Conservation (phyloP, 92 coral and sea anemone genomes). For the Plumapathes pennacea region DNA sequence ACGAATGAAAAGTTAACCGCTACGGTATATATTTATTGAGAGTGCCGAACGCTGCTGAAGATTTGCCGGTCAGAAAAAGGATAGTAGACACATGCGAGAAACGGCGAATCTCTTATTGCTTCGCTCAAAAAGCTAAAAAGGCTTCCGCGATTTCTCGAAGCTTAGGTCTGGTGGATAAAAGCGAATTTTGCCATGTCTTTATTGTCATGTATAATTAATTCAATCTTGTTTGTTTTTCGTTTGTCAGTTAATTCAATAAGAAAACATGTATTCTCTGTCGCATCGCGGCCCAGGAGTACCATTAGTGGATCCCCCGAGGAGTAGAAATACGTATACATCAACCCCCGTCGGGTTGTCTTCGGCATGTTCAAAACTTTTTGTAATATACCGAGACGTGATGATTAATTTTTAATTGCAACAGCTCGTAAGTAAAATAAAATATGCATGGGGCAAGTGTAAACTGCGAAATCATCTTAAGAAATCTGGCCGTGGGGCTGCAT, state of each 20-base stretch:
- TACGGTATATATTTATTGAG: too few relatives aligned
- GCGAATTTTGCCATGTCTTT: slow-evolving; percentile 50
- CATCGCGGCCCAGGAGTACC: background rate
- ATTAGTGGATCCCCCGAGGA: background rate
- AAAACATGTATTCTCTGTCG: too few relatives aligned
- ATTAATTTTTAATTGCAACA: slow-evolving; percentile 45
- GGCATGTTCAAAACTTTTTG: background rate
- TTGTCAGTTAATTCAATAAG: slow-evolving; percentile 46
- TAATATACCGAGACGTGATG: slow-evolving; percentile 15
- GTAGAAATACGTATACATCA: background rate
- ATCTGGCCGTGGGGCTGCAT: background rate
- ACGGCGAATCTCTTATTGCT: too few relatives aligned
- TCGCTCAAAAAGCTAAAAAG: too few relatives aligned
- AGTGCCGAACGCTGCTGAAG: too few relatives aligned
- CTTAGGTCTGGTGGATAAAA: slow-evolving; percentile 3
- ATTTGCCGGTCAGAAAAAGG: too few relatives aligned
- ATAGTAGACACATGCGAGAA: too few relatives aligned
- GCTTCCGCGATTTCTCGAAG: too few relatives aligned
- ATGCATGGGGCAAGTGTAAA: slow-evolving; percentile 31
- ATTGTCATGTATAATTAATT: slow-evolving; percentile 62
- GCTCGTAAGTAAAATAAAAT: slow-evolving; percentile 38
- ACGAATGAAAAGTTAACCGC: too few relatives aligned
- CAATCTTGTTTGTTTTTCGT: slow-evolving; percentile 44
- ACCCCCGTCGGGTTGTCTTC: background rate
- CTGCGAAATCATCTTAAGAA: slow-evolving; percentile 11